These are phyloP conservation scores for Chlamydotis undulata DNA, from an alignment of 2,113 vertebrate genomes.

Conservation along the genomic window DNA sequence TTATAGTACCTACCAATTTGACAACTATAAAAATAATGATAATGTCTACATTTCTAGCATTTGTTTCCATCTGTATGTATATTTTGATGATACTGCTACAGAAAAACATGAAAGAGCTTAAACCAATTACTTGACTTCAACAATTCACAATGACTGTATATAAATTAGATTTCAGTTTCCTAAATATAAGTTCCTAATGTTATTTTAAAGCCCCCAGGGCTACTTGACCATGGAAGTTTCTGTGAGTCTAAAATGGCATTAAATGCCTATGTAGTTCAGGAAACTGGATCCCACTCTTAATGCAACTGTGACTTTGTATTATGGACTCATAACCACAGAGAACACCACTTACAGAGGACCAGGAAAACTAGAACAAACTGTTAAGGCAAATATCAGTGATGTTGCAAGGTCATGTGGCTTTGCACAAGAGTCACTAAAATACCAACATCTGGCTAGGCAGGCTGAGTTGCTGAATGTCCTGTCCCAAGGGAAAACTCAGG, in stretches of 20 bases:
- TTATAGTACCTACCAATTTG: background rate
- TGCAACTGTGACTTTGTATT: too few relatives aligned
- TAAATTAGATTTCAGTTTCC: too few relatives aligned
- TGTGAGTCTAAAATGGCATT: too few relatives aligned
- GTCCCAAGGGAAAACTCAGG: background rate
- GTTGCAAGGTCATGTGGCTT: background rate
- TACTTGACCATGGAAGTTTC: too few relatives aligned
- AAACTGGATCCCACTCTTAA: too few relatives aligned
- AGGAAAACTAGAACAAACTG: too few relatives aligned
- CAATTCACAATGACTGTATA: too few relatives aligned
- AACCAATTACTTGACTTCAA: background rate
- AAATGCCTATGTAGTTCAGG: too few relatives aligned
- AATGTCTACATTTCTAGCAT: background rate
- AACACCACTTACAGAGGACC: too few relatives aligned
- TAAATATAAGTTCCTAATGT: too few relatives aligned
- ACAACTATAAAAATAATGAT: background rate
- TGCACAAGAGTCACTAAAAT: background rate
- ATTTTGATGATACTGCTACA: rapidly evolving
- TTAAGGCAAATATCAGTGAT: background rate
- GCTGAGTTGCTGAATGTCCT: background rate
- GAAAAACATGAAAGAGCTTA: background rate
- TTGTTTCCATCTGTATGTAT: background rate
- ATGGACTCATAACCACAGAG: too few relatives aligned
- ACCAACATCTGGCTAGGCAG: background rate
- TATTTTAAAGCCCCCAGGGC: too few relatives aligned